Conservation (phyloP, 2,113 vertebrate species). For the Loxodonta africana region DNA sequence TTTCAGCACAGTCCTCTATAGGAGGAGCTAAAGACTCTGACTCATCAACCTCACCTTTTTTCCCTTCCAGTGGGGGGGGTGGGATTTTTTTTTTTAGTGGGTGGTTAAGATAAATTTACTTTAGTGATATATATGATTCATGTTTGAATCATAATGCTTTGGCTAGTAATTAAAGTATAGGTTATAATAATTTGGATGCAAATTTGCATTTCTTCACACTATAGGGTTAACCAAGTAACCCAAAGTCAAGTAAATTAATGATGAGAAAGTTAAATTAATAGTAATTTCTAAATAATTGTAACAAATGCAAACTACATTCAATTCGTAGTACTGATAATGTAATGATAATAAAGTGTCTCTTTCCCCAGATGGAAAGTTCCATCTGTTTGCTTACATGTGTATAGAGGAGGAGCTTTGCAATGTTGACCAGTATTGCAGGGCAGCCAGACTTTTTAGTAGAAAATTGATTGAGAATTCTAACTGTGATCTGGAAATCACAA, state of each 20-base stretch:
- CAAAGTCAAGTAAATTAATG: slow-evolving; percentile 41
- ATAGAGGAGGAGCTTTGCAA: background rate
- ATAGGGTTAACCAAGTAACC: background rate
- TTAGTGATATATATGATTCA: slow-evolving; percentile 3
- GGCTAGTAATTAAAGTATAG: background rate
- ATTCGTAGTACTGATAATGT: background rate
- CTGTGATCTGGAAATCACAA: background rate
- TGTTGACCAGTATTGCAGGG: background rate
- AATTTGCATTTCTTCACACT: background rate
- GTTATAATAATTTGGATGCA: background rate
- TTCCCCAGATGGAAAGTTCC: background rate
- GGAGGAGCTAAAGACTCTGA: background rate
- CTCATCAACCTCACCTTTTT: background rate
- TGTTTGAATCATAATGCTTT: slow-evolving; percentile 17
- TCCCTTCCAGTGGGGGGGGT: background rate
- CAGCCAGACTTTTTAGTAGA: background rate
- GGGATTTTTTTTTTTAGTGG: no score
- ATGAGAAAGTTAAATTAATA: slow-evolving; percentile 11
- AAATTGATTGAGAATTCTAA: background rate
- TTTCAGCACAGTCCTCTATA: background rate
- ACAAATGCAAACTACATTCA: background rate
- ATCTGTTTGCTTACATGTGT: background rate
- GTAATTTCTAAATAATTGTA: background rate
- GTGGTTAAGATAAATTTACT: slow-evolving; percentile 1
- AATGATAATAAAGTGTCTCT: background rate